Percentiles rank a stretch among this genome's conserved stretches.
Evolutionary conservation across 92 coral and sea anemone genomes (phyloP).

Genomic region (Ricordea florida): DNA sequence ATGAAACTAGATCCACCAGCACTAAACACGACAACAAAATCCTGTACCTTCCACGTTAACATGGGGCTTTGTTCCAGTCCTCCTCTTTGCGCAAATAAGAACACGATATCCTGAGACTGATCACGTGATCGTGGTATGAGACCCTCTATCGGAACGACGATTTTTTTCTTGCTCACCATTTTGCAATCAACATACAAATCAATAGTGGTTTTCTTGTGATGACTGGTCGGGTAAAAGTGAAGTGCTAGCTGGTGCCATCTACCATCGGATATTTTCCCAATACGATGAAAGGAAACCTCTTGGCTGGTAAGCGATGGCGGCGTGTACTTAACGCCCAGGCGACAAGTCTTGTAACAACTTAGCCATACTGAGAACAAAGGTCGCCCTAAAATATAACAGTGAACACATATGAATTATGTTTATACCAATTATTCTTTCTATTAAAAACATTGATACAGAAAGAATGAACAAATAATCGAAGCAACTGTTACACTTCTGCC

Average conservation of each 20-base stretch:
- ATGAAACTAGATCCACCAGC: too few species aligned
- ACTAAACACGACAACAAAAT: too few species aligned
- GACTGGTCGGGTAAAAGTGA: constrained; percentile 56
- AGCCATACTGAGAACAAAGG: constrained; percentile 70
- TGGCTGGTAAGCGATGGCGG: constrained; percentile 30
- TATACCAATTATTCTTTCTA: not conserved
- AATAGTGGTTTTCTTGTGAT: constrained; percentile 37
- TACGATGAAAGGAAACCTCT: constrained; percentile 56
- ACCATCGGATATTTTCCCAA: constrained; percentile 68
- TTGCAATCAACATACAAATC: constrained; percentile 79
- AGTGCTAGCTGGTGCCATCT: constrained; percentile 87
- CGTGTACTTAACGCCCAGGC: constrained; percentile 70
- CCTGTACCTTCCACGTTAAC: constrained; percentile 23
- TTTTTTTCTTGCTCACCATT: constrained; percentile 56
- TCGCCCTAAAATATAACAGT: constrained; percentile 43
- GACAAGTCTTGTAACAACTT: constrained; percentile 77
- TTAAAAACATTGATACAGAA: not conserved
- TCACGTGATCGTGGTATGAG: constrained; percentile 61
- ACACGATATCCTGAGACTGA: constrained; percentile 30
- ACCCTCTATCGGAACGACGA: constrained; percentile 19
- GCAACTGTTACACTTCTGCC: too few species aligned
- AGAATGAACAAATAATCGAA: not conserved
- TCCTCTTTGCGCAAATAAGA: constrained; percentile 72
- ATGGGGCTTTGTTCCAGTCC: not conserved
- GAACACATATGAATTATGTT: not conserved